Evolutionary conservation across 2,113 vertebrate species (phyloP).

Genomic region (Psophia crepitans): DNA sequence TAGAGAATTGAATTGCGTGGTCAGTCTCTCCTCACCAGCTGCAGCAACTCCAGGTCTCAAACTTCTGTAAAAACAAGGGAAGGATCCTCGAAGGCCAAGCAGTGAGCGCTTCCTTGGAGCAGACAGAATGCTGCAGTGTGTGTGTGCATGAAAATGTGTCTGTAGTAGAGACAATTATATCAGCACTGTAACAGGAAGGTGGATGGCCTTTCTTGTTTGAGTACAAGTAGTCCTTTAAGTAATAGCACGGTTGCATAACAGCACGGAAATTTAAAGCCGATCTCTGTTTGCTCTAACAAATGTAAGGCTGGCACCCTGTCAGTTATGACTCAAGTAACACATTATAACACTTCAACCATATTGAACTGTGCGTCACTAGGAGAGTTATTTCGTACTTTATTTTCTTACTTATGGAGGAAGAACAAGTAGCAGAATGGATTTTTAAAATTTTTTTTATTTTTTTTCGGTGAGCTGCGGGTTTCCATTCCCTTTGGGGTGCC

Average conservation of each 20-base stretch:
- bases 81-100: not conserved
- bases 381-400: not conserved
- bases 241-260: conserved; percentile 31
- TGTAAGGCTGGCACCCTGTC: conserved; percentile 41
- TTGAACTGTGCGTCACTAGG: not conserved
- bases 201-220: conserved; percentile 8
- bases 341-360: not conserved
- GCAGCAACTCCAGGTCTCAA: not conserved
- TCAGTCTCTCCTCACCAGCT: not conserved
- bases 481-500: not conserved
- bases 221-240: conserved; percentile 58
- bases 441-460: not conserved
- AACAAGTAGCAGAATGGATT: not conserved
- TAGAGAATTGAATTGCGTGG: not conserved
- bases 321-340: conserved; percentile 54
- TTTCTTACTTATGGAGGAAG: not conserved
- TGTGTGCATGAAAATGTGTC: not conserved
- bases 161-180: not conserved
- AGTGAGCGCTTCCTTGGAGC: not conserved
- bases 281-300: conserved; percentile 49
- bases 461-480: not conserved
- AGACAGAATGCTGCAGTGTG: not conserved
- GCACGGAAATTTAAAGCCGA: conserved; percentile 37
- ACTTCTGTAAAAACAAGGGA: not conserved
- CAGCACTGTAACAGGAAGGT: not conserved